These are phyloP conservation scores for Meliscaeva auricollis DNA, from an alignment of 2,888 invertebrate genomes.

Conservation along the genomic window DNA sequence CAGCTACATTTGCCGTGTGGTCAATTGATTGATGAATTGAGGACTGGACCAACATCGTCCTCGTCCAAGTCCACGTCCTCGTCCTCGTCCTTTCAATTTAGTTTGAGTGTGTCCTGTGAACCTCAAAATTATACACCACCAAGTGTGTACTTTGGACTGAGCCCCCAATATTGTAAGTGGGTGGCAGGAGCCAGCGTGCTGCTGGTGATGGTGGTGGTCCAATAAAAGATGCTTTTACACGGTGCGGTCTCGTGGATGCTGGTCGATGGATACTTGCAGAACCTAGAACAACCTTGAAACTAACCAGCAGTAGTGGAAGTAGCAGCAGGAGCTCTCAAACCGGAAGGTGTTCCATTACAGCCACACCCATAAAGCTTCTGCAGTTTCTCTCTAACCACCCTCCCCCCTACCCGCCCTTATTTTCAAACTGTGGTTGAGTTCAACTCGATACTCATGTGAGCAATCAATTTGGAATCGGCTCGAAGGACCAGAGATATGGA, in stretches of 20 bases:
- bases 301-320: conserved; percentile 8
- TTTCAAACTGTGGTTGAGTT: conserved; percentile 34
- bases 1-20: conserved; percentile 75
- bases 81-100: conserved; percentile 4
- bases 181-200: not conserved
- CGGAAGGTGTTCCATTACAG: conserved; percentile 52
- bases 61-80: not conserved
- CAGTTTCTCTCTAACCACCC: no score
- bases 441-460: conserved; percentile 67
- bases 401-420: not conserved
- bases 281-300: conserved; percentile 62
- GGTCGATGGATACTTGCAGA: conserved; percentile 18
- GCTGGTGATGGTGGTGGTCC: conserved; percentile 15
- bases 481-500: conserved; percentile 10
- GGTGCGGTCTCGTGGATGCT: conserved; percentile 33
- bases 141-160: conserved; percentile 16
- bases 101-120: conserved; percentile 50
- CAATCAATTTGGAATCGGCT: conserved; percentile 69
- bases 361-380: conserved; percentile 33
- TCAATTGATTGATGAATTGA: conserved; percentile 75
- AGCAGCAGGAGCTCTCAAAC: not conserved
- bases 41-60: conserved; percentile 36
- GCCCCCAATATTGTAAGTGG: not conserved
- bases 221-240: conserved; percentile 47
- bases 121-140: conserved; percentile 60